Evolutionary conservation across 2,888 invertebrate genomes (phyloP).

Genomic region (Archips xylosteana): DNA sequence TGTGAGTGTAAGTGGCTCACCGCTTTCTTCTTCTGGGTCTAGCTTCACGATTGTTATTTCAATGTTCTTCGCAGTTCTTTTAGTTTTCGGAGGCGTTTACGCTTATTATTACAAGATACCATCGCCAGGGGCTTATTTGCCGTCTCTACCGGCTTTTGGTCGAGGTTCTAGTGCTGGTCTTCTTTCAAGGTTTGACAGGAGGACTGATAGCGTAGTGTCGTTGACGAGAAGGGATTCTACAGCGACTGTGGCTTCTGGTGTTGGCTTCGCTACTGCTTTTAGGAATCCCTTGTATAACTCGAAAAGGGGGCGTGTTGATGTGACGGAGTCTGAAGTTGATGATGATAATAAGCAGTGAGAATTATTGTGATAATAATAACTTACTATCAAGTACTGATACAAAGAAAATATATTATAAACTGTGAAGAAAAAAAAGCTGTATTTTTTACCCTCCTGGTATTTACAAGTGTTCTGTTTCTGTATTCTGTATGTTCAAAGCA

Average conservation of each 20-base stretch:
- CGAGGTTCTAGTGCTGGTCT: conserved; percentile 51
- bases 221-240: conserved; percentile 72
- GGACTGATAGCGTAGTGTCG: conserved; percentile 76
- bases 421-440: neutral
- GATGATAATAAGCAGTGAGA: conserved; percentile 49
- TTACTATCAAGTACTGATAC: neutral
- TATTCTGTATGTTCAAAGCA: no score
- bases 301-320: conserved; percentile 68
- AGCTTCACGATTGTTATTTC: conserved; percentile 68
- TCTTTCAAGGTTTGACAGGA: conserved; percentile 66
- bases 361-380: neutral
- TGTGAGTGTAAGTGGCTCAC: conserved; percentile 65
- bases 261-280: conserved; percentile 62
- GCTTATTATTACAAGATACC: conserved; percentile 66
- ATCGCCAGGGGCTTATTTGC: conserved; percentile 47
- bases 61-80: conserved; percentile 67
- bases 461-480: no score
- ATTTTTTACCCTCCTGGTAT: no score
- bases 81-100: conserved; percentile 63
- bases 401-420: neutral
- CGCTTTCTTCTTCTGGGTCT: conserved; percentile 61
- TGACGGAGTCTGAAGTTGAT: conserved; percentile 61
- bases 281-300: conserved; percentile 78
- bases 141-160: conserved; percentile 54
- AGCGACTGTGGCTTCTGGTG: conserved; percentile 51